Evolutionary conservation across 2,888 invertebrate species (phyloP).

Genomic region (Watsonalla cultraria): DNA sequence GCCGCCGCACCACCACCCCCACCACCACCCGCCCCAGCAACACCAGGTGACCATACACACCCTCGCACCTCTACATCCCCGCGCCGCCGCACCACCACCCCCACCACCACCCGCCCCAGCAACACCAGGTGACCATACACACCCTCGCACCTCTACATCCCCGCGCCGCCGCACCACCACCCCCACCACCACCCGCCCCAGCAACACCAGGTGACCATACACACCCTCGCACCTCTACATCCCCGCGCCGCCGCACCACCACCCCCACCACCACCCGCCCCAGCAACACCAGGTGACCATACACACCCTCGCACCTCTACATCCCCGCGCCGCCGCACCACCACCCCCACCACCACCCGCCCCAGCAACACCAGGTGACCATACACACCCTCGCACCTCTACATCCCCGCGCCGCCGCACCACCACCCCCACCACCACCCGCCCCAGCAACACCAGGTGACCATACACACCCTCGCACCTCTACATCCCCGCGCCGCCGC

Average conservation of each 20-base stretch:
- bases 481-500: constrained; percentile 85
- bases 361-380: constrained; percentile 3
- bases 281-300: constrained; percentile 5
- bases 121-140: constrained; percentile 3
- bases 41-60: constrained; percentile 4
- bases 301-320: constrained; percentile 78
- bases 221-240: constrained; percentile 81
- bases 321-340: constrained; percentile 83
- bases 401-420: constrained; percentile 3
- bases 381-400: constrained; percentile 2
- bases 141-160: constrained; percentile 1
- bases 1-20: constrained; percentile 74
- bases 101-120: constrained; percentile 20
- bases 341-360: constrained; percentile 40
- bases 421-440: background rate
- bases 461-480: constrained; percentile 64
- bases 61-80: constrained; percentile 84
- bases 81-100: constrained; percentile 79
- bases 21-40: constrained; percentile 12
- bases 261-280: constrained; percentile 34
- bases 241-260: constrained; percentile 81
- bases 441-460: background rate
- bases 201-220: too few relatives aligned
- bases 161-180: constrained; percentile 3
- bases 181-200: background rate